These are phyloP conservation scores for Asobara japonica DNA, from an alignment of 1,140 invertebrate genomes.

Conservation along the genomic window DNA sequence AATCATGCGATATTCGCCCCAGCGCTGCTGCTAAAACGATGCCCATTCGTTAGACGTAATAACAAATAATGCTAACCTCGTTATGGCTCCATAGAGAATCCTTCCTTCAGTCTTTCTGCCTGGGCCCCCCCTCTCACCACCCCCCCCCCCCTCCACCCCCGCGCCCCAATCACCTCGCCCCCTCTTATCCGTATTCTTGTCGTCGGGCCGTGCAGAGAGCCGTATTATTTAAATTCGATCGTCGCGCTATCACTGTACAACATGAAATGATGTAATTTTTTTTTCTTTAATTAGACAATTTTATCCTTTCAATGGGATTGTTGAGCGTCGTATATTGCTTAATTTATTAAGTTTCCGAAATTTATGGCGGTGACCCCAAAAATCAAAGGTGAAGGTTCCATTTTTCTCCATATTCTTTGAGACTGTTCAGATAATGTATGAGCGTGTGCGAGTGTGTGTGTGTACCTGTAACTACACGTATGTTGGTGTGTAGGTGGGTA, in stretches of 20 bases:
- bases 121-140: conserved; percentile 15
- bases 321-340: no score
- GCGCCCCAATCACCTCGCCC: not conserved
- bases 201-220: not conserved
- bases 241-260: conserved; percentile 16
- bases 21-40: conserved; percentile 40
- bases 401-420: not conserved
- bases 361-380: no score
- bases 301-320: not conserved
- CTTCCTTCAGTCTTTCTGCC: conserved; percentile 24
- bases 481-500: no score
- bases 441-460: no score
- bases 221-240: conserved; percentile 33
- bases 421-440: not conserved
- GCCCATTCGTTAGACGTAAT: conserved; percentile 43
- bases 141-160: not conserved
- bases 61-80: conserved; percentile 43
- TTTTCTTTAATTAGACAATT: not conserved
- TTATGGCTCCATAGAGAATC: conserved; percentile 27
- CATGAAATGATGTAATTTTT: not conserved
- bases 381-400: no score
- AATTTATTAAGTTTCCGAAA: no score
- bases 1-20: conserved; percentile 19
- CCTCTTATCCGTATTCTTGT: not conserved
- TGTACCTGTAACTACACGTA: no score